Conservation (phyloP, 2,113 vertebrate species). For the Apteryx mantelli region DNA sequence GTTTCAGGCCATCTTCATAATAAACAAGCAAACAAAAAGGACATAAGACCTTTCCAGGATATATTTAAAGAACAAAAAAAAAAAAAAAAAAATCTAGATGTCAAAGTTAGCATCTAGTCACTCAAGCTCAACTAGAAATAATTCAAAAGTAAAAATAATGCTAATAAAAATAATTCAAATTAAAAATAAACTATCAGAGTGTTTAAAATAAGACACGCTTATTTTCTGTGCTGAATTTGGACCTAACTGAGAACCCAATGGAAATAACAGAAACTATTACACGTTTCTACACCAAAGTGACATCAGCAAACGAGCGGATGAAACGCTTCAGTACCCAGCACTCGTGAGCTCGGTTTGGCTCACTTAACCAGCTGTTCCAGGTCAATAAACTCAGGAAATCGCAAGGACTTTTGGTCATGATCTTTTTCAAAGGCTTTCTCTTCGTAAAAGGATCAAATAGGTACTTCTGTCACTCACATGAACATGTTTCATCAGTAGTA, state of each 20-base stretch:
- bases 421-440: not conserved
- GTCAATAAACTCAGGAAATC: not conserved
- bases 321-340: not conserved
- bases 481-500: not conserved
- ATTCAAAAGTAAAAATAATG: not conserved
- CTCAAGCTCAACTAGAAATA: not conserved
- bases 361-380: fast-evolving
- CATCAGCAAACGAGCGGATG: not conserved
- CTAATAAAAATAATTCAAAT: not conserved
- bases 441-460: not conserved
- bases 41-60: not conserved
- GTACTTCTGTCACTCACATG: not conserved
- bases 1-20: not conserved
- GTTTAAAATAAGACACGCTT: not conserved
- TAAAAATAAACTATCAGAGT: not conserved
- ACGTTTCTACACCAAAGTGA: not conserved
- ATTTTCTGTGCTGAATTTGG: not conserved
- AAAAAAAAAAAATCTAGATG: not conserved
- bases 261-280: not conserved
- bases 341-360: not conserved
- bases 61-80: not conserved
- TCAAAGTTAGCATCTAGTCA: not conserved
- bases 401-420: not conserved
- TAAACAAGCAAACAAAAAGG: not conserved
- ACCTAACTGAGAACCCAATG: not conserved